Evolutionary conservation across 2,113 vertebrate species (phyloP).

Genomic region (Oncorhynchus kisutch): DNA sequence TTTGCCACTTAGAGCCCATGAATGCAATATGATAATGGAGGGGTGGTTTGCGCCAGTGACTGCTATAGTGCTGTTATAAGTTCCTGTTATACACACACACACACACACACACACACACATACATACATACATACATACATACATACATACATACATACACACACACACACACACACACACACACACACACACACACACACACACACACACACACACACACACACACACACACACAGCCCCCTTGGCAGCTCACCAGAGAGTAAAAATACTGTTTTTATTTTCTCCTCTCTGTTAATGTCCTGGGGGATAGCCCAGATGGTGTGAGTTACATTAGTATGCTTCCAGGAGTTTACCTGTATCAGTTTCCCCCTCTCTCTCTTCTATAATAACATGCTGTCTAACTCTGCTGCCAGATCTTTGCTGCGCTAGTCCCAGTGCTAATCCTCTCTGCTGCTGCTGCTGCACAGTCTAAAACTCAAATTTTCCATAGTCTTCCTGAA

Average conservation of each 20-base stretch:
- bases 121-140: too few relatives aligned
- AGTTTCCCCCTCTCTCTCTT: not conserved
- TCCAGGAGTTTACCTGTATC: constrained; percentile 9
- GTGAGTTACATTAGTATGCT: constrained; percentile 25
- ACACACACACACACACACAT: not conserved
- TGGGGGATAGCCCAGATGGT: constrained; percentile 39
- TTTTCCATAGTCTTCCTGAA: not conserved
- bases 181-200: not conserved
- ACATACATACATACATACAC: too few relatives aligned
- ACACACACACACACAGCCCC: not conserved
- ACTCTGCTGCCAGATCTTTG: too few relatives aligned
- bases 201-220: not conserved
- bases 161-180: too few relatives aligned
- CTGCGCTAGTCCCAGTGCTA: not conserved
- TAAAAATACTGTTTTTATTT: constrained; percentile 25
- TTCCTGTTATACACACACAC: not conserved
- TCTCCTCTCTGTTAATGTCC: not conserved
- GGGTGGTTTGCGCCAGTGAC: not conserved
- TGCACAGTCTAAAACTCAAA: too few relatives aligned
- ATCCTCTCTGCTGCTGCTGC: not conserved
- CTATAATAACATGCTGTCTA: too few relatives aligned
- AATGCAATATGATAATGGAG: not conserved
- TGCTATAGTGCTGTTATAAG: not conserved
- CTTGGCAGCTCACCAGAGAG: constrained; percentile 21
- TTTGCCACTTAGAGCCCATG: constrained; percentile 8